Conservation (phyloP, 1,140 invertebrate genomes). For the Daktulosphaira vitifoliae region DNA sequence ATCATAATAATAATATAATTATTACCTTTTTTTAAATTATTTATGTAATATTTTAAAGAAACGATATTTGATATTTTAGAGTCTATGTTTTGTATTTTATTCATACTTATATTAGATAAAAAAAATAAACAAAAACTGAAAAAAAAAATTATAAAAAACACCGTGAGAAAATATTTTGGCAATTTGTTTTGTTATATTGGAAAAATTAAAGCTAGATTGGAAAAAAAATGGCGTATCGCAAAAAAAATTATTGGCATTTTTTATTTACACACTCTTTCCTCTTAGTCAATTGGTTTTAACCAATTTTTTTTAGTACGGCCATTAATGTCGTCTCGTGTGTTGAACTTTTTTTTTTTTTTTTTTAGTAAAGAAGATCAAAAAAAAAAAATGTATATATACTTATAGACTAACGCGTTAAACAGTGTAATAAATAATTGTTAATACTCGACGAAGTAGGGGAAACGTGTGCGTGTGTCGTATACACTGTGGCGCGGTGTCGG, state of each 20-base stretch:
- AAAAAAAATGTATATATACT: too few relatives aligned
- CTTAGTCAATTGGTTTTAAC: too few relatives aligned
- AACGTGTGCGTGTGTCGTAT: too few relatives aligned
- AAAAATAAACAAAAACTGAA: conserved; percentile 9
- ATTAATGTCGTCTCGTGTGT: too few relatives aligned
- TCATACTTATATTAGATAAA: conserved; percentile 33
- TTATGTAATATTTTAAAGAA: conserved; percentile 27
- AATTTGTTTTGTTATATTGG: conserved; percentile 30
- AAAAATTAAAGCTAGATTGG: conserved; percentile 28
- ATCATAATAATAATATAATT: conserved; percentile 13
- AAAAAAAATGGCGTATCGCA: conserved; percentile 28
- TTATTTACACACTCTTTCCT: background rate
- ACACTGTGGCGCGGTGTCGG: background rate
- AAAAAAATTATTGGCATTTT: conserved; percentile 10
- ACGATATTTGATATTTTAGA: conserved; percentile 34
- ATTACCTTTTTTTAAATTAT: conserved; percentile 8
- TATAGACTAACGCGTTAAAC: too few relatives aligned
- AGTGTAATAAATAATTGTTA: too few relatives aligned
- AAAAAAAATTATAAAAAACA: conserved; percentile 10
- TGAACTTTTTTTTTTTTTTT: too few relatives aligned
- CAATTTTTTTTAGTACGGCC: too few relatives aligned
- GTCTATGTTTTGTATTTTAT: conserved; percentile 34
- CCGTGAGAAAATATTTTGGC: conserved; percentile 5
- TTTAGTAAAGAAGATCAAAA: too few relatives aligned
- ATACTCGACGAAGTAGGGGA: too few relatives aligned